Conservation (phyloP, 2,888 invertebrate species). For the Ophion ellenae region DNA sequence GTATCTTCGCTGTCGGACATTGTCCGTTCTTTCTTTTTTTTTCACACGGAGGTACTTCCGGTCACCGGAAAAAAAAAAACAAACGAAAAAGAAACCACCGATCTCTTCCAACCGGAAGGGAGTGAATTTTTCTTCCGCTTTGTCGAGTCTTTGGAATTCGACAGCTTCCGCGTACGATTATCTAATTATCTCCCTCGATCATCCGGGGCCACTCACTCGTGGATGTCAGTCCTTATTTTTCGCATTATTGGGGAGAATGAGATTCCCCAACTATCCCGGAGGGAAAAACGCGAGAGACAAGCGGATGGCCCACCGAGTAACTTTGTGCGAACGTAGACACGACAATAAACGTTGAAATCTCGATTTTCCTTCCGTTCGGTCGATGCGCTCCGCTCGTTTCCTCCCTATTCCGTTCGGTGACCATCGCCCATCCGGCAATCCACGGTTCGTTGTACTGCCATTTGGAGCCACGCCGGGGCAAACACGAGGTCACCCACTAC, state of each 20-base stretch:
- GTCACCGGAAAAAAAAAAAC: conserved; percentile 1
- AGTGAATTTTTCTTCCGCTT: not conserved
- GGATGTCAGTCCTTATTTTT: conserved; percentile 2
- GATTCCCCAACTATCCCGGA: not conserved
- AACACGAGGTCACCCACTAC: conserved; percentile 55
- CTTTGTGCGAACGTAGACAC: conserved; percentile 56
- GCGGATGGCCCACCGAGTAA: conserved; percentile 17
- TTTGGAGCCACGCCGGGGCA: conserved; percentile 59
- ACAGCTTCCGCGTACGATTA: too few species aligned
- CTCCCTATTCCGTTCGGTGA: conserved; percentile 68
- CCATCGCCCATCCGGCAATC: conserved; percentile 66
- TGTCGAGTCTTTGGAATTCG: not conserved
- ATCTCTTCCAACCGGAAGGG: not conserved
- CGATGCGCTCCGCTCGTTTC: conserved; percentile 68
- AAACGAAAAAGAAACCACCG: not conserved
- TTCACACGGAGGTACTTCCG: not conserved
- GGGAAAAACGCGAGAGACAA: conserved; percentile 20
- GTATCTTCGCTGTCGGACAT: conserved; percentile 86
- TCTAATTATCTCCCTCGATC: not conserved
- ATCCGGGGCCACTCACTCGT: conserved; percentile 2
- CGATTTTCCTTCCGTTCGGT: conserved; percentile 58
- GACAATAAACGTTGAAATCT: conserved; percentile 45
- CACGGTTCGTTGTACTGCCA: conserved; percentile 66
- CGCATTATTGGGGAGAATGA: conserved; percentile 4
- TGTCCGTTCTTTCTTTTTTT: conserved; percentile 40